Base-by-base conservation (phyloP, 2,113 vertebrate genomes). In the Pagrus major region DNA sequence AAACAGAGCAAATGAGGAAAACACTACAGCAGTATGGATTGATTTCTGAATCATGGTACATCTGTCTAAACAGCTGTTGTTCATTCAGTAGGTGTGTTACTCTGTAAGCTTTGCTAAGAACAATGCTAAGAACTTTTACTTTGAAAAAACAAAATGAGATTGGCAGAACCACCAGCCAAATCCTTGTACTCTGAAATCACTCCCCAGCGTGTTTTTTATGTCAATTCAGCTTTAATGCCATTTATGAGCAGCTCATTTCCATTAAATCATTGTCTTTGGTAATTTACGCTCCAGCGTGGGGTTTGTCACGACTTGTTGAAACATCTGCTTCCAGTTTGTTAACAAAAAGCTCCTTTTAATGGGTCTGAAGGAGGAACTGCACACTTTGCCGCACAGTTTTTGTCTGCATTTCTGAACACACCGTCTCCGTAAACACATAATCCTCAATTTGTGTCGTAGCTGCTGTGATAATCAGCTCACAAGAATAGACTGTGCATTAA, bases 241-340 rank as follows among this genome's bases (percentile, higher is more conserved):
- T 20, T 60, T 51, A 33, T 70, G 79, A 46, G 23, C 11, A 18
- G 20, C 69, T 86, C 0, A 80, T 78, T 86, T 78, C 66, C 70
- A 61, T 84, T 63, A 20, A 81, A 54, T 86, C 66, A 73, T 75
- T 68, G 58, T 80, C 20, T 82, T 56, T 75, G 42, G 14, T 71
- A 39, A 72, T 75, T 78, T 52, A 65, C n/a, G 0, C 41, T 61
- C 35, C 2, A 15, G 46, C 23, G 78, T 6, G 23, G 23, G 14
- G 37, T 77, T 77, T 64, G 61, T 84, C 71, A 74, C 1, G 16
- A 58, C 64, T 69, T 37, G 80, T 60, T 29, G 23, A 73, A 76
- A 76, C 91, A 90, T 92, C 87, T 91, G 87, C 70, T 87, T 85
- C 49, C 49, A 85, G 27, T 92, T 80, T 84, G 52, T 54, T 11